Percentiles rank a stretch among this genome's conserved stretches.
Conservation (phyloP, 2,888 invertebrate genomes). For the Selenia dentaria region DNA sequence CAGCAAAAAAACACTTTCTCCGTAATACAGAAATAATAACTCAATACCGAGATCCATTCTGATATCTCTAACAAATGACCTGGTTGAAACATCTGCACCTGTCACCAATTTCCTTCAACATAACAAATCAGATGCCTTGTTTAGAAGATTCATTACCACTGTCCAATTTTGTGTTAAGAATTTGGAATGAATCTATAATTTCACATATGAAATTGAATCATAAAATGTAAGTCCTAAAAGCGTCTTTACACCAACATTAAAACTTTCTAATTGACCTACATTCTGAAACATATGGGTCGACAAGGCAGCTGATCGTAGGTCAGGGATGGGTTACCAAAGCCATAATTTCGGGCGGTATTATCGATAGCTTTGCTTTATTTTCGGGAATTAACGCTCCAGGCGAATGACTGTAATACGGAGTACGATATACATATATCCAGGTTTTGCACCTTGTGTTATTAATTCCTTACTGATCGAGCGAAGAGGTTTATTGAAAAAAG, state of each 20-base stretch:
- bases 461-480: constrained; percentile 52
- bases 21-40: constrained; percentile 57
- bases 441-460: constrained; percentile 79
- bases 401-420: constrained; percentile 66
- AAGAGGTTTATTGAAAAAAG: constrained; percentile 61
- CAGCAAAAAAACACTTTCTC: constrained; percentile 40
- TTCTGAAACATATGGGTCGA: constrained; percentile 72
- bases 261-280: constrained; percentile 67
- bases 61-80: constrained; percentile 54
- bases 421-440: constrained; percentile 60
- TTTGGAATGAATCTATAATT: constrained; percentile 25
- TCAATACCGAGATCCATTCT: constrained; percentile 52
- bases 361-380: constrained; percentile 74
- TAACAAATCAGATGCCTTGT: constrained; percentile 64
- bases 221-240: not conserved
- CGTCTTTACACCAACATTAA: not conserved
- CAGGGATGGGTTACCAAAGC: constrained; percentile 66
- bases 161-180: constrained; percentile 44
- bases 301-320: constrained; percentile 74
- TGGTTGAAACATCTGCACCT: constrained; percentile 55
- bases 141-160: constrained; percentile 66
- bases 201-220: constrained; percentile 2
- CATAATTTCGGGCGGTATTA: constrained; percentile 72
- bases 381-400: constrained; percentile 57
- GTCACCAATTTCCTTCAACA: constrained; percentile 60